These are phyloP conservation scores for Colistium nudipinnis DNA, from an alignment of 2,113 vertebrate species.

Conservation along the genomic window DNA sequence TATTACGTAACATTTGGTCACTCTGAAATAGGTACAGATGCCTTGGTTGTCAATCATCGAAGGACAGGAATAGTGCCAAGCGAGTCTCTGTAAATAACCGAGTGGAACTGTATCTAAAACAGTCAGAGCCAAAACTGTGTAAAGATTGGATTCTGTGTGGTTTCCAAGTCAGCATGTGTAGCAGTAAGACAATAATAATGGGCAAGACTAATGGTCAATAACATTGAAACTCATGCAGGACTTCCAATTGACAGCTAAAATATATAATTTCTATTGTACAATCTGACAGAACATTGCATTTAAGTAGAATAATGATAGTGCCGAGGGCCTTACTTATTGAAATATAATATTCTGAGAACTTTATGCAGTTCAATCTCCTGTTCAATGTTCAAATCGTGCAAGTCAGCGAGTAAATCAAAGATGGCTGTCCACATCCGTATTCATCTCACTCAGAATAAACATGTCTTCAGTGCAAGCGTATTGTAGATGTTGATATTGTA, in stretches of 20 bases:
- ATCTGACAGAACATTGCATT: conserved; percentile 49
- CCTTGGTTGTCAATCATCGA: conserved; percentile 1
- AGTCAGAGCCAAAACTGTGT: conserved; percentile 23
- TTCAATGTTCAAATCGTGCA: conserved; percentile 58
- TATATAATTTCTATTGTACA: conserved; percentile 30
- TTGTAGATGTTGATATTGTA: conserved; percentile 1
- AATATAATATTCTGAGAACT: conserved; percentile 65
- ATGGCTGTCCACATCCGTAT: conserved; percentile 38
- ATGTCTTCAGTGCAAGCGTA: conserved; percentile 19
- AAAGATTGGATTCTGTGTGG: conserved; percentile 35
- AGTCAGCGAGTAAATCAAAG: conserved; percentile 37
- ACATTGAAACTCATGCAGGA: conserved; percentile 43
- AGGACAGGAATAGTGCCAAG: not conserved
- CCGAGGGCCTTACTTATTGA: conserved; percentile 47
- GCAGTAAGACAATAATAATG: conserved; percentile 26
- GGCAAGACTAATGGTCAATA: conserved; percentile 25
- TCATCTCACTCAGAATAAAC: conserved; percentile 45
- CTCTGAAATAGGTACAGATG: conserved; percentile 3
- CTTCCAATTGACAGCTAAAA: conserved; percentile 57
- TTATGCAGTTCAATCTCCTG: conserved; percentile 48
- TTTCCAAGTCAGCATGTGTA: conserved; percentile 38
- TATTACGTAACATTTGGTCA: conserved; percentile 28
- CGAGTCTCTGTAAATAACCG: conserved; percentile 12
- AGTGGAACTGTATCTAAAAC: conserved; percentile 26
- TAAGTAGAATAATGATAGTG: conserved; percentile 53